Conservation (phyloP, 2,888 invertebrate genomes). For the Hedychridium roseum region DNA sequence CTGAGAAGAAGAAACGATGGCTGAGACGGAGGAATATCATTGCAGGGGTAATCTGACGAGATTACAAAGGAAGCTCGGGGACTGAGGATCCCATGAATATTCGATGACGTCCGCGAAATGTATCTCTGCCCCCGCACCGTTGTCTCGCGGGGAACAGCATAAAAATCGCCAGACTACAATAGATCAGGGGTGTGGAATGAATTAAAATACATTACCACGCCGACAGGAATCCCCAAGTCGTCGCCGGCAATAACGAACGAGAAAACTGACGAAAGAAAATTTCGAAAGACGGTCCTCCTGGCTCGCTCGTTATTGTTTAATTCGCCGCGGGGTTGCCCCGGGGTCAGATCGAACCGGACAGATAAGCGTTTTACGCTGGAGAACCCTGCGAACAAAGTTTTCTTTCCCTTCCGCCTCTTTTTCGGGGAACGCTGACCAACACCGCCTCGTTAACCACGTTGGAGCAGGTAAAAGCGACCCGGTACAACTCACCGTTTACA, state of each 20-base stretch:
- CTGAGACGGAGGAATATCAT: neutral
- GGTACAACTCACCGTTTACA: constrained; percentile 29
- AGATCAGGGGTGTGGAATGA: constrained; percentile 2
- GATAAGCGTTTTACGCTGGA: constrained; percentile 35
- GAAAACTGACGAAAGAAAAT: constrained; percentile 19
- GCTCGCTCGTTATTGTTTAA: constrained; percentile 47
- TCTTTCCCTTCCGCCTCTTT: too few relatives aligned
- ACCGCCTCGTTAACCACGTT: constrained; percentile 36
- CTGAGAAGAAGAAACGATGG: neutral
- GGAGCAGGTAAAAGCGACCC: constrained; percentile 26
- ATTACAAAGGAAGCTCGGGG: too few relatives aligned
- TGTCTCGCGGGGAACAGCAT: neutral
- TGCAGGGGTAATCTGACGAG: too few relatives aligned
- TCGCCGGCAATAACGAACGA: constrained; percentile 8
- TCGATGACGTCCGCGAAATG: constrained; percentile 1
- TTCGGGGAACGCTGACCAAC: too few relatives aligned
- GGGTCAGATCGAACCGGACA: constrained; percentile 43
- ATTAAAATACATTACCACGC: constrained; percentile 8
- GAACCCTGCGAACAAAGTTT: too few relatives aligned
- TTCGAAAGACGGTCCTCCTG: constrained; percentile 35
- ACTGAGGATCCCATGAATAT: neutral
- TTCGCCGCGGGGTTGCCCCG: constrained; percentile 34
- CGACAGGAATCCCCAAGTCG: neutral
- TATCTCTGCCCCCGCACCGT: neutral
- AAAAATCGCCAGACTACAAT: constrained; percentile 15